phyloP scores from a whole-genome alignment of 2,113 vertebrate genomes.

The Eurypyga helias region DNA sequence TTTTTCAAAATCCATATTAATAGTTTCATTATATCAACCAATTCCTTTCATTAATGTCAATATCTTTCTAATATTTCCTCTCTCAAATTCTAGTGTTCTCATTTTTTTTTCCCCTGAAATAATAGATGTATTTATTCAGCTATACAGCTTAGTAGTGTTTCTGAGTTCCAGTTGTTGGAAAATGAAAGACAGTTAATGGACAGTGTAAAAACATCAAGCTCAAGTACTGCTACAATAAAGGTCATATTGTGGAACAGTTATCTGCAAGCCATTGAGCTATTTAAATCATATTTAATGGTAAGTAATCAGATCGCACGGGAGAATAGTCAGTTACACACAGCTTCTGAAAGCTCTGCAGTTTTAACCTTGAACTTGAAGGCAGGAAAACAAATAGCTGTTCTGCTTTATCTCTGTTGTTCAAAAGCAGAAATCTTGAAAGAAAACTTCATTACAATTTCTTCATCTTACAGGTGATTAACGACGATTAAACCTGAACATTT shows the following conservation, averaged over 20 bases:
- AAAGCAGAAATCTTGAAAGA: neutral
- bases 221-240: neutral
- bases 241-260: neutral
- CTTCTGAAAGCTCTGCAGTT: neutral
- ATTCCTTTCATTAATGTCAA: neutral
- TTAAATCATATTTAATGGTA: conserved; percentile 12
- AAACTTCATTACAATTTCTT: neutral
- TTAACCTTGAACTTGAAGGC: neutral
- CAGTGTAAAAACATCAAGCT: neutral
- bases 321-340: neutral
- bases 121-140: neutral
- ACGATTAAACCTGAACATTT: neutral
- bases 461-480: neutral
- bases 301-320: neutral
- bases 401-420: neutral
- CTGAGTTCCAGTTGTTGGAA: neutral
- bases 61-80: neutral
- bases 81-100: neutral
- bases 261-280: neutral
- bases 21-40: neutral
- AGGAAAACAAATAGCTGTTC: neutral
- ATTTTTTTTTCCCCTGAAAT: neutral
- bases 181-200: conserved; percentile 1
- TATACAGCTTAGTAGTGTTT: neutral
- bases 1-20: neutral